A percentile compares a stretch with the other conserved stretches of the same genome.
These are phyloP conservation scores for Dasysyrphus tricinctus DNA, from an alignment of 2,888 invertebrate species.

Conservation along the genomic window DNA sequence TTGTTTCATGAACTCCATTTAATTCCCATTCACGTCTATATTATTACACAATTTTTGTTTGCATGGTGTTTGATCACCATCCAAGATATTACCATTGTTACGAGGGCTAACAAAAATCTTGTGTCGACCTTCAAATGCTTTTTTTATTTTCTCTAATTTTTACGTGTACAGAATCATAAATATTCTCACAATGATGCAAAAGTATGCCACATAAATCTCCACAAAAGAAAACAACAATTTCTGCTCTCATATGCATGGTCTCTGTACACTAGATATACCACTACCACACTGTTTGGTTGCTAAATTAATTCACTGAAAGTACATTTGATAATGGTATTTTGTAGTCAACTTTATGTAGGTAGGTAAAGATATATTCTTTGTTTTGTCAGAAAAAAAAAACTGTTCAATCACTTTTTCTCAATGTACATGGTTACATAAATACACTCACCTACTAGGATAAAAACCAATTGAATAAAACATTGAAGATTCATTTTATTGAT, in stretches of 20 bases:
- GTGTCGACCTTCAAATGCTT: conserved; percentile 5
- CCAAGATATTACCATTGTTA: conserved; percentile 10
- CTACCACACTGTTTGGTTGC: background rate
- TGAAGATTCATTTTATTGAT: conserved; percentile 16
- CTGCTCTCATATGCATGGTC: conserved; percentile 2
- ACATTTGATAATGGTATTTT: conserved; percentile 10
- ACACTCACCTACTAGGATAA: conserved; percentile 7
- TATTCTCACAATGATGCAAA: conserved; percentile 25
- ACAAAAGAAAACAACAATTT: background rate
- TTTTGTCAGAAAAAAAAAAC: background rate
- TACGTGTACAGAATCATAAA: conserved; percentile 32
- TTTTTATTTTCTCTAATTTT: background rate
- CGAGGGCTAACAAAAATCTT: conserved; percentile 3
- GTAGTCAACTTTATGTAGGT: background rate
- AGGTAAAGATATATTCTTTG: background rate
- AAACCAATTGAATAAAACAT: background rate
- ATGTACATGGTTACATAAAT: background rate
- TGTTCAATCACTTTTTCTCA: background rate
- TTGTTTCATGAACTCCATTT: background rate
- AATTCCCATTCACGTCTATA: background rate
- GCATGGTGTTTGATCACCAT: background rate
- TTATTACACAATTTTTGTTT: background rate
- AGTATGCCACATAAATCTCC: conserved; percentile 24
- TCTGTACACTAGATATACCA: background rate
- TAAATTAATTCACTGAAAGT: conserved; percentile 8